Conservation (phyloP, 1,140 invertebrate genomes). For the Cecropterus lyciades region DNA sequence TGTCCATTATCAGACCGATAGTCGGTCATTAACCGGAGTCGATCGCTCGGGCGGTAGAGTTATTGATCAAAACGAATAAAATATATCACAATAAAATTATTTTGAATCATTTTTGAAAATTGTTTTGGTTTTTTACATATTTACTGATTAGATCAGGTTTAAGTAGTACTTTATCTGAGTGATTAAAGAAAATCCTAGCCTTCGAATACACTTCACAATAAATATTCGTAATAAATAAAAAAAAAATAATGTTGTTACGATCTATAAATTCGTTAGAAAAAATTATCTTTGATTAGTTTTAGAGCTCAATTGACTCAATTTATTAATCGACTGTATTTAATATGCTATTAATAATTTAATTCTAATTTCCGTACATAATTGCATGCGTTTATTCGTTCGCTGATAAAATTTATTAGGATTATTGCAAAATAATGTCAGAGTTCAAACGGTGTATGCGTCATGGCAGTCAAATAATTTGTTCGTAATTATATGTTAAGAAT, state of each 20-base stretch:
- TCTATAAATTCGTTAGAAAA: too few species aligned
- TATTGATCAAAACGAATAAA: constrained; percentile 27
- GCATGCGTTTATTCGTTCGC: constrained; percentile 14
- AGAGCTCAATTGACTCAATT: background rate
- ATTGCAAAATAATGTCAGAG: constrained; percentile 12
- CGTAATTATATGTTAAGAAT: constrained; percentile 1
- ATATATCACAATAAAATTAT: constrained; percentile 19
- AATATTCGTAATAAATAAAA: too few species aligned
- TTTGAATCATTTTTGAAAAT: background rate
- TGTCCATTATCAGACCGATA: constrained; percentile 65
- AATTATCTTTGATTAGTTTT: too few species aligned
- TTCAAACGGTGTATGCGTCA: constrained; percentile 7
- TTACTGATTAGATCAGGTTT: too few species aligned
- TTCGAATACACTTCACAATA: too few species aligned
- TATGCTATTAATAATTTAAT: background rate
- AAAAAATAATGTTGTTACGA: too few species aligned
- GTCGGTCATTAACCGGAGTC: constrained; percentile 61
- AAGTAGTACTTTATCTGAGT: too few species aligned
- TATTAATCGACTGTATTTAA: background rate
- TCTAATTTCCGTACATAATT: constrained; percentile 11
- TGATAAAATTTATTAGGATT: constrained; percentile 15
- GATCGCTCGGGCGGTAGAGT: constrained; percentile 25
- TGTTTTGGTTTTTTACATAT: too few species aligned
- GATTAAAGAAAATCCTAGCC: too few species aligned
- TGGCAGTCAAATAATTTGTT: background rate